Percentiles rank a stretch among this genome's conserved stretches.
These are phyloP conservation scores for Diplazon laetatorius DNA, from an alignment of 2,888 invertebrate species.

Conservation along the genomic window DNA sequence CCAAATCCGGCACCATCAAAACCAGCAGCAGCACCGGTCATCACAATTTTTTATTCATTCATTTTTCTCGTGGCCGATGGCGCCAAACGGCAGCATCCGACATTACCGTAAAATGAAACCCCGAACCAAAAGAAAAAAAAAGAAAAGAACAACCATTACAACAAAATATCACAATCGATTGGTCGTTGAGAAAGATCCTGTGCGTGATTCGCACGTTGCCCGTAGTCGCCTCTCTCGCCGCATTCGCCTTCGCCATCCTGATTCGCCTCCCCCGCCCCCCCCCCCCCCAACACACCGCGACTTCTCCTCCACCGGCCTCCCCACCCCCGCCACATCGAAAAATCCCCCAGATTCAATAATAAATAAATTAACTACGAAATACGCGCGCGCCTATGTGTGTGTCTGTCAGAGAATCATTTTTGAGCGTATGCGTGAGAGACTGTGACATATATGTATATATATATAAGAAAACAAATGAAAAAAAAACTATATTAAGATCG, in stretches of 20 bases:
- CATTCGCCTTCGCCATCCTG: neutral
- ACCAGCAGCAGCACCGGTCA: slow-evolving; percentile 51
- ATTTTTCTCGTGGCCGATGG: slow-evolving; percentile 85
- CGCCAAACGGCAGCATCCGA: slow-evolving; percentile 84
- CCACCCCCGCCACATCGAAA: slow-evolving; percentile 9
- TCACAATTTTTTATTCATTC: slow-evolving; percentile 82
- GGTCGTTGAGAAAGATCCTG: slow-evolving; percentile 73
- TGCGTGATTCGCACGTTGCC: slow-evolving; percentile 65
- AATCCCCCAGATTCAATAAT: slow-evolving; percentile 14
- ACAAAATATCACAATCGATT: slow-evolving; percentile 81
- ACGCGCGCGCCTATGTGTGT: neutral
- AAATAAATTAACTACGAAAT: slow-evolving; percentile 35
- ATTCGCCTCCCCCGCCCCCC: neutral
- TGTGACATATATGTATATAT: too few species aligned
- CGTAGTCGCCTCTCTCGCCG: slow-evolving; percentile 52
- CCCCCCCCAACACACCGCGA: neutral
- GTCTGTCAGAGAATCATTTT: neutral
- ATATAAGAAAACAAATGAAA: slow-evolving; percentile 38
- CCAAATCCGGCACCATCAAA: too few species aligned
- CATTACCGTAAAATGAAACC: too few species aligned
- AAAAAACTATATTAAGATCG: slow-evolving; percentile 57
- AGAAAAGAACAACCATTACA: too few species aligned
- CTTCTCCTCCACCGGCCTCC: neutral
- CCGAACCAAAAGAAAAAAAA: too few species aligned
- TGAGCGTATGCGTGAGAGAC: slow-evolving; percentile 1